These are phyloP conservation scores for Cheilosia scutellata DNA, from an alignment of 2,888 invertebrate species.

Conservation along the genomic window DNA sequence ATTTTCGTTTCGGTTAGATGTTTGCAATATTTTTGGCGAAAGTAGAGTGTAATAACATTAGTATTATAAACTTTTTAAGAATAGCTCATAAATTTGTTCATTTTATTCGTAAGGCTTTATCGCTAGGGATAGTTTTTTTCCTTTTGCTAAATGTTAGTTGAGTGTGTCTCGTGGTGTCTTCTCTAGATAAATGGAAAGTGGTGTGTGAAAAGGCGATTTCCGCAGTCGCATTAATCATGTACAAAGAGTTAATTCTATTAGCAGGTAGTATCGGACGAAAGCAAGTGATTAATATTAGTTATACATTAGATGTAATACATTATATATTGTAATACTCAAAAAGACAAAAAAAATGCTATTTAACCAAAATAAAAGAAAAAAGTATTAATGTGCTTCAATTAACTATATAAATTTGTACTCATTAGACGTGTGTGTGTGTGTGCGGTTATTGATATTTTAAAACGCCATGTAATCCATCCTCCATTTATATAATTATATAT, in stretches of 20 bases:
- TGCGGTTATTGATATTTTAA: conserved; percentile 46
- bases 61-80: conserved; percentile 27
- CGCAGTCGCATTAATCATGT: conserved; percentile 64
- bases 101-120: conserved; percentile 18
- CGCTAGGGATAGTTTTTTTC: conserved; percentile 36
- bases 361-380: conserved; percentile 53
- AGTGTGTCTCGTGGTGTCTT: conserved; percentile 47
- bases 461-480: conserved; percentile 74
- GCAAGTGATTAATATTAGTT: conserved; percentile 62
- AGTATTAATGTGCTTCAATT: conserved; percentile 69
- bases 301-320: conserved; percentile 46
- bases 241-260: conserved; percentile 70
- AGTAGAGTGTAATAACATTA: conserved; percentile 2
- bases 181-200: conserved; percentile 13
- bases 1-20: conserved; percentile 44
- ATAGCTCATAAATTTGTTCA: conserved; percentile 17
- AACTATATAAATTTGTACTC: conserved; percentile 66
- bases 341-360: conserved; percentile 49
- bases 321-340: conserved; percentile 67
- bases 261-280: conserved; percentile 59
- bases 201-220: conserved; percentile 45
- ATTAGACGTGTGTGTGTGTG: conserved; percentile 65
- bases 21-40: conserved; percentile 20
- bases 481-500: conserved; percentile 62
- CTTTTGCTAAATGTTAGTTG: conserved; percentile 45